phyloP scores from a whole-genome alignment of 92 coral and sea anemone genomes.

The Zoanthus sansibaricus region DNA sequence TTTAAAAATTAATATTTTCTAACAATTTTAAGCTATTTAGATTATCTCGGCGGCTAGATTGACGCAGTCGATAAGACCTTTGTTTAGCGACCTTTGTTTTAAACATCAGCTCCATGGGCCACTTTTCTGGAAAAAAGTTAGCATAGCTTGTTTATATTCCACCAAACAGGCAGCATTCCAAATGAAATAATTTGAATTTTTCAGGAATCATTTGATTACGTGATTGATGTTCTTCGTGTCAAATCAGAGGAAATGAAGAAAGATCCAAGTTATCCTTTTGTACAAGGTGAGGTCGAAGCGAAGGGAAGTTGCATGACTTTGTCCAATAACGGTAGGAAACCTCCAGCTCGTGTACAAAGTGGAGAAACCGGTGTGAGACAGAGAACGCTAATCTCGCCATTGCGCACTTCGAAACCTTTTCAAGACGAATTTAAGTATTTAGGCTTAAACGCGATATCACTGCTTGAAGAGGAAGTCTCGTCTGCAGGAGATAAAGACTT shows the following conservation, averaged over 20 bases:
- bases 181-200: too few relatives aligned
- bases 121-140: too few relatives aligned
- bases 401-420: not conserved
- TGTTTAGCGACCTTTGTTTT: too few relatives aligned
- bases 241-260: constrained; percentile 15
- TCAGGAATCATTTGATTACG: not conserved
- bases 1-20: too few relatives aligned
- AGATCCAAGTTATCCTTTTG: not conserved
- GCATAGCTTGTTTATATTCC: too few relatives aligned
- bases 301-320: not conserved
- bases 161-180: not conserved
- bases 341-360: not conserved
- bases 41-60: too few relatives aligned
- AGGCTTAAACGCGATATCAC: constrained; percentile 14
- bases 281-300: not conserved
- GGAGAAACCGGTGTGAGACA: not conserved
- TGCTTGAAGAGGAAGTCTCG: not conserved
- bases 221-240: constrained; percentile 19
- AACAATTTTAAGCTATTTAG: too few relatives aligned
- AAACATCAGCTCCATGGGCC: too few relatives aligned
- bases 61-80: too few relatives aligned
- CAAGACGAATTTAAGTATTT: not conserved
- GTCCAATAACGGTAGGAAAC: not conserved
- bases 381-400: not conserved
- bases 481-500: not conserved